phyloP scores from a whole-genome alignment of 2,888 invertebrate species.

The Ochlodes sylvanus region DNA sequence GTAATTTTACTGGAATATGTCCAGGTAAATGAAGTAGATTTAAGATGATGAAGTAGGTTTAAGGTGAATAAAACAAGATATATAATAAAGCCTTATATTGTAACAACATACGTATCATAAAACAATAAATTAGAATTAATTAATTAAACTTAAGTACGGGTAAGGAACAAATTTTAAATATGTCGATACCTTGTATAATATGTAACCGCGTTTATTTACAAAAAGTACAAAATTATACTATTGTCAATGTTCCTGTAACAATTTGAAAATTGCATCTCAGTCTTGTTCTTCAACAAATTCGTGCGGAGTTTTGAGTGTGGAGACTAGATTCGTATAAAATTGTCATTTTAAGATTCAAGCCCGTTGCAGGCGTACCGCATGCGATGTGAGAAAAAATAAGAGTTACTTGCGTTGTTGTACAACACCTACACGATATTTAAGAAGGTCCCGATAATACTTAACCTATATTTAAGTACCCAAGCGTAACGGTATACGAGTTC shows the following conservation, averaged over 20 bases:
- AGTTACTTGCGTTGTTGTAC: too few relatives aligned
- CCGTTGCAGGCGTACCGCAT: conserved; percentile 27
- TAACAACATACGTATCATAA: conserved; percentile 73
- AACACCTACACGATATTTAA: too few relatives aligned
- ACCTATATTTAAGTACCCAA: too few relatives aligned
- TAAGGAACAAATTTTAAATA: conserved; percentile 68
- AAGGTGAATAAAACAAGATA: conserved; percentile 46
- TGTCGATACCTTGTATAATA: conserved; percentile 42
- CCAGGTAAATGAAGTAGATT: neutral
- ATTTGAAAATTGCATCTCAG: conserved; percentile 55
- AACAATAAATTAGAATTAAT: conserved; percentile 72
- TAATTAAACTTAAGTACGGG: conserved; percentile 65
- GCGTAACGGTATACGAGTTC: too few relatives aligned
- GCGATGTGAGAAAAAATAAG: neutral
- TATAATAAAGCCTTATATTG: conserved; percentile 60
- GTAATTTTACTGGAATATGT: neutral
- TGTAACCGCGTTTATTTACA: conserved; percentile 48
- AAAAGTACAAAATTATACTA: conserved; percentile 50
- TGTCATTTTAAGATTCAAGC: conserved; percentile 57
- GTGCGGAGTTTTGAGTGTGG: conserved; percentile 60
- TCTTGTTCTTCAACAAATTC: conserved; percentile 61
- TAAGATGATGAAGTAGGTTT: conserved; percentile 13
- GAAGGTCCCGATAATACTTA: too few relatives aligned
- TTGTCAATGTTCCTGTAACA: conserved; percentile 53
- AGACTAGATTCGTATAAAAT: conserved; percentile 72